Evolutionary conservation across 2,797 vertebrate genomes (phyloP).

Genomic region (Leucoraja ocellata): DNA sequence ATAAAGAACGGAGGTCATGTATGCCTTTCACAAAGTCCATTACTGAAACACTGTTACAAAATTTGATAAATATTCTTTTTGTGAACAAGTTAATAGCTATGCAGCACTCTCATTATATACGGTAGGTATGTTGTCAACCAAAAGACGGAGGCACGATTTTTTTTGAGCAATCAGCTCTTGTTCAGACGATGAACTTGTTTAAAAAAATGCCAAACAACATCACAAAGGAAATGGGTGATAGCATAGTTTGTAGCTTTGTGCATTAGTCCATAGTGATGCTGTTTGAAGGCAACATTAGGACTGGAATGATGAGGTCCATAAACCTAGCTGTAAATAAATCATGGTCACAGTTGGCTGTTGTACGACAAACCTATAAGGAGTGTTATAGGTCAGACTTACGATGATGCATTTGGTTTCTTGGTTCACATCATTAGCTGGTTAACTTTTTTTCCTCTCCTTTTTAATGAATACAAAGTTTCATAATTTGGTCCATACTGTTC

Average conservation of each 20-base stretch:
- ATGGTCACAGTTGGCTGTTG: neutral
- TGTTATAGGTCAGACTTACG: conserved; percentile 2
- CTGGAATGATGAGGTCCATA: conserved; percentile 20
- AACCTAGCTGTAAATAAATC: neutral
- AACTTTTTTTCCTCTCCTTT: neutral
- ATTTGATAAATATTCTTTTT: conserved; percentile 12
- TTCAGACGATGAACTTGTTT: neutral
- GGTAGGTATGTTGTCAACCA: neutral
- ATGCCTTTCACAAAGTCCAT: conserved; percentile 27
- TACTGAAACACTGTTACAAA: conserved; percentile 3
- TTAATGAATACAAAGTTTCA: conserved; percentile 42
- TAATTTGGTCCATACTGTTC: conserved; percentile 30
- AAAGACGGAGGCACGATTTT: neutral
- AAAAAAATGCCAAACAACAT: neutral
- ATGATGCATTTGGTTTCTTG: neutral
- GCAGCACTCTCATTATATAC: conserved; percentile 22
- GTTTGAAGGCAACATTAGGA: conserved; percentile 1
- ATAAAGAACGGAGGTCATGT: conserved; percentile 9
- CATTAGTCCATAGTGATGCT: neutral
- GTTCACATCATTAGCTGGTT: neutral
- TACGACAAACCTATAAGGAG: neutral
- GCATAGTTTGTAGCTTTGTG: neutral
- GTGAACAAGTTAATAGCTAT: conserved; percentile 25
- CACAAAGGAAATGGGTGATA: conserved; percentile 21
- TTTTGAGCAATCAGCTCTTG: neutral